These are phyloP conservation scores for Chionoecetes opilio DNA, from an alignment of 1,140 invertebrate species.

Conservation along the genomic window DNA sequence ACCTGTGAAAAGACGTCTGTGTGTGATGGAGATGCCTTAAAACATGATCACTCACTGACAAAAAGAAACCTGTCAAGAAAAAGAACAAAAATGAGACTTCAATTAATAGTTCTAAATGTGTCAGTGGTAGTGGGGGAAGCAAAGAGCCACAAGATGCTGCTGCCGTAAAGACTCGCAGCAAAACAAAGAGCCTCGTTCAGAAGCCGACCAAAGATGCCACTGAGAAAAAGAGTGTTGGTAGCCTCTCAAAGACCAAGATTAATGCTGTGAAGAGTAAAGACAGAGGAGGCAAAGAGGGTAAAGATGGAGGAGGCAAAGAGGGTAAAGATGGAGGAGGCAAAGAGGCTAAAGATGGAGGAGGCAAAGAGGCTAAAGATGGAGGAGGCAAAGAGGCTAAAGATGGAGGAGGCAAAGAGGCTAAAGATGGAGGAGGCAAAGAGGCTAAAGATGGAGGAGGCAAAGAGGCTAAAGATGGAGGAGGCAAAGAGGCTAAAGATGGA, in stretches of 20 bases:
- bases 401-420: too few species aligned
- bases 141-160: not conserved
- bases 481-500: too few species aligned
- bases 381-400: too few species aligned
- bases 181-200: not conserved
- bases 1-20: not conserved
- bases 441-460: not conserved
- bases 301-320: too few species aligned
- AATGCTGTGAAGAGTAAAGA: too few species aligned
- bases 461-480: too few species aligned
- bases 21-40: too few species aligned
- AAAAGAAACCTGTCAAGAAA: not conserved
- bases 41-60: too few species aligned
- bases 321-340: too few species aligned
- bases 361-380: too few species aligned
- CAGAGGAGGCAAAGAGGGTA: too few species aligned
- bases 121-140: not conserved
- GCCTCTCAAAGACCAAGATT: not conserved
- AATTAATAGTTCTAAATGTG: not conserved
- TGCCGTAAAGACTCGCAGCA: not conserved
- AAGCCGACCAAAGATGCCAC: not conserved
- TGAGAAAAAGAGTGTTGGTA: not conserved
- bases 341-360: too few species aligned
- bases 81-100: not conserved
- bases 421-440: not conserved